Conservation (phyloP, 2,888 invertebrate genomes). For the Sarcophaga carnaria region DNA sequence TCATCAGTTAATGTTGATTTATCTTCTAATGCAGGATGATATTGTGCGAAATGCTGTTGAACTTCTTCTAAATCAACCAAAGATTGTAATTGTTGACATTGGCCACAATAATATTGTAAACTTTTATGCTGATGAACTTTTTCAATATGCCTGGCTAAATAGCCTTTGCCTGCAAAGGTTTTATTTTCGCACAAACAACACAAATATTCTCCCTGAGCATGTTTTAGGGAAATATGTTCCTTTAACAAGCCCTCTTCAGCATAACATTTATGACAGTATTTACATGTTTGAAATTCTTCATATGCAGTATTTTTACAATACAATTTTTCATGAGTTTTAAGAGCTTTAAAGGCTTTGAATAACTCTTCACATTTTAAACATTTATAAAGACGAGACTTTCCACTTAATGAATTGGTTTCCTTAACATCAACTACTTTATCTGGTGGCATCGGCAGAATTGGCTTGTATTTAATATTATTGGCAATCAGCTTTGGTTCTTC, state of each 20-base stretch:
- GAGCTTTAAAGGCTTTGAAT: conserved; percentile 70
- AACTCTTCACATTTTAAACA: conserved; percentile 70
- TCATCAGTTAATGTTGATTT: not conserved
- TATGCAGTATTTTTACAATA: conserved; percentile 47
- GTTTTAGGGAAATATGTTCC: conserved; percentile 62
- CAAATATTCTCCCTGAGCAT: conserved; percentile 63
- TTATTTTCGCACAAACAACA: conserved; percentile 69
- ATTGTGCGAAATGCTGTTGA: conserved; percentile 63
- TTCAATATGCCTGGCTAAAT: conserved; percentile 68
- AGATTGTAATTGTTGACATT: conserved; percentile 19
- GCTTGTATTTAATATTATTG: not conserved
- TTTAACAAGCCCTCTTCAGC: conserved; percentile 58
- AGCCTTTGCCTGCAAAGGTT: conserved; percentile 67
- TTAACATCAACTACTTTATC: not conserved
- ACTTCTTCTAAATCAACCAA: conserved; percentile 41
- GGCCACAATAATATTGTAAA: conserved; percentile 69
- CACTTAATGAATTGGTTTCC: not conserved
- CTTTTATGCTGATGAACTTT: conserved; percentile 61
- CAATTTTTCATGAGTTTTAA: conserved; percentile 66
- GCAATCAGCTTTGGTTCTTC: not conserved
- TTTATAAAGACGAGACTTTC: conserved; percentile 67
- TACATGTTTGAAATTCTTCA: conserved; percentile 64
- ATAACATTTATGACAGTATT: conserved; percentile 71
- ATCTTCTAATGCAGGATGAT: conserved; percentile 52
- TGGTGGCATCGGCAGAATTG: conserved; percentile 45